A percentile compares a stretch with the other conserved stretches of the same genome.
Evolutionary conservation across 2,888 invertebrate genomes (phyloP).

Genomic region (Isoperla grammatica): DNA sequence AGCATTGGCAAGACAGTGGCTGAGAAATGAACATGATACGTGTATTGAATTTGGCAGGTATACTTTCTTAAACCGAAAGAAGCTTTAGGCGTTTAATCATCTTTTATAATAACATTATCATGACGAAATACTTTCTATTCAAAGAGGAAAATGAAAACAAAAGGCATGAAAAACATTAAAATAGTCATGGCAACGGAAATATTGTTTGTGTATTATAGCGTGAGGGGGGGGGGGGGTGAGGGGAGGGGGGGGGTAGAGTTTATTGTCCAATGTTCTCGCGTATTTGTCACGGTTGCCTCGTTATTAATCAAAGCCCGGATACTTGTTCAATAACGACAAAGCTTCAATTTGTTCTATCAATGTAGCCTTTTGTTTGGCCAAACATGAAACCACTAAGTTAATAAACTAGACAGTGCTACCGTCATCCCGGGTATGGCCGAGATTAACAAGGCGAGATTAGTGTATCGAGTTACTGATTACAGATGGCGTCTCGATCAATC

Average conservation of each 20-base stretch:
- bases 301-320: too few relatives aligned
- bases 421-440: neutral
- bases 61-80: neutral
- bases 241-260: too few relatives aligned
- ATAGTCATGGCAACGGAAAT: neutral
- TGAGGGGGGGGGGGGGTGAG: neutral
- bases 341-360: conserved; percentile 24
- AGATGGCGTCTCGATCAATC: too few relatives aligned
- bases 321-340: conserved; percentile 3
- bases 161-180: conserved; percentile 21
- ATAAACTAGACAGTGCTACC: conserved; percentile 22
- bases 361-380: conserved; percentile 20
- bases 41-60: too few relatives aligned
- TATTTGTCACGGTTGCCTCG: conserved; percentile 15
- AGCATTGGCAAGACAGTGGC: neutral
- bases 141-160: conserved; percentile 22
- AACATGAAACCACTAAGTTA: conserved; percentile 23
- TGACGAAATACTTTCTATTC: conserved; percentile 29
- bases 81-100: conserved; percentile 4
- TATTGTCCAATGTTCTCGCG: too few relatives aligned
- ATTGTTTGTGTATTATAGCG: neutral
- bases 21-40: too few relatives aligned
- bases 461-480: too few relatives aligned
- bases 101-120: conserved; percentile 27
- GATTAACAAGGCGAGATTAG: neutral